These are phyloP conservation scores for Sogatella furcifera DNA, from an alignment of 1,140 invertebrate genomes.

Conservation along the genomic window DNA sequence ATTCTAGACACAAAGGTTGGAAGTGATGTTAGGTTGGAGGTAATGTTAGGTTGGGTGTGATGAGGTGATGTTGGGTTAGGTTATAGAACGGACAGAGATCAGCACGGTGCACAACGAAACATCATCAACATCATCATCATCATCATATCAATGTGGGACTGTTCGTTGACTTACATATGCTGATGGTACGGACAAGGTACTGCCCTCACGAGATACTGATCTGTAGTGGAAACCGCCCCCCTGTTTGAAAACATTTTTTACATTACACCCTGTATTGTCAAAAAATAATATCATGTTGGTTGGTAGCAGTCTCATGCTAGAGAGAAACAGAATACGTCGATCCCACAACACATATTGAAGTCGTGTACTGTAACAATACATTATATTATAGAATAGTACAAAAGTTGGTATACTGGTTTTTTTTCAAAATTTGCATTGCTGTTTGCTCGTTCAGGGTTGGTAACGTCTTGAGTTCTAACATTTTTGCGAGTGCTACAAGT, in stretches of 20 bases:
- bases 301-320: too few relatives aligned
- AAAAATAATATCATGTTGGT: too few relatives aligned
- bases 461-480: too few relatives aligned
- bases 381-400: too few relatives aligned
- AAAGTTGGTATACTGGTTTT: too few relatives aligned
- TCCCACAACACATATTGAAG: too few relatives aligned
- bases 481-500: too few relatives aligned
- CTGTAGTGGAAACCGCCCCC: constrained; percentile 32
- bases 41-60: neutral
- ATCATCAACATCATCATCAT: constrained; percentile 10
- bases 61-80: neutral
- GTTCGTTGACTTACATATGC: constrained; percentile 40
- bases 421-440: too few relatives aligned
- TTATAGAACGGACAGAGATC: neutral
- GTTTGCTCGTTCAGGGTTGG: too few relatives aligned
- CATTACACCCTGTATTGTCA: constrained; percentile 18
- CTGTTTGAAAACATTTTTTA: constrained; percentile 16
- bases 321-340: too few relatives aligned
- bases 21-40: neutral
- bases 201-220: constrained; percentile 45
- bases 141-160: neutral
- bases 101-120: constrained; percentile 14
- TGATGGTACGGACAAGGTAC: constrained; percentile 62
- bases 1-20: too few relatives aligned
- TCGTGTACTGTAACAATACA: too few relatives aligned